Conservation (phyloP, 2,113 vertebrate species). For the Casuarius casuarius region DNA sequence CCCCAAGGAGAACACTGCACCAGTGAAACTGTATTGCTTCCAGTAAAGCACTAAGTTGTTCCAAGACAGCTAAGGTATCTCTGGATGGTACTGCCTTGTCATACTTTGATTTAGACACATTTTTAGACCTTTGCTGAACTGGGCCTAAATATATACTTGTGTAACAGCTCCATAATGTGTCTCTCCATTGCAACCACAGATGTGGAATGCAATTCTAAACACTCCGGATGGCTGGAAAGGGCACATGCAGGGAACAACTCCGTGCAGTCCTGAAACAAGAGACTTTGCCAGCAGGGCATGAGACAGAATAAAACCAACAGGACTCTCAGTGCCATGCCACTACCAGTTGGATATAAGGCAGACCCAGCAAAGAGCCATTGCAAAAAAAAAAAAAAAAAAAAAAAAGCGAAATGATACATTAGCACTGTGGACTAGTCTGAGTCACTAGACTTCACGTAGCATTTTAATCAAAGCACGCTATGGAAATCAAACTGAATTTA, state of each 20-base stretch:
- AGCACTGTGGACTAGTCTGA: background rate
- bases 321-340: background rate
- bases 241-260: background rate
- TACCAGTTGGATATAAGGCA: background rate
- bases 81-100: background rate
- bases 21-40: background rate
- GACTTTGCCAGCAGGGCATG: background rate
- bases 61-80: background rate
- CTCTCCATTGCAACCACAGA: background rate
- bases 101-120: background rate
- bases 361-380: background rate
- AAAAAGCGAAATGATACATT: background rate
- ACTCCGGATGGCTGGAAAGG: conserved; percentile 2
- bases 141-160: background rate
- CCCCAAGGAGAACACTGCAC: background rate
- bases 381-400: background rate
- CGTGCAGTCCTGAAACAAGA: background rate
- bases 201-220: background rate
- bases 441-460: background rate
- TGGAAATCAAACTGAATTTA: background rate
- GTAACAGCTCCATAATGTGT: background rate
- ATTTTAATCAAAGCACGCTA: background rate
- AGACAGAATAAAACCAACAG: background rate
- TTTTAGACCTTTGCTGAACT: background rate
- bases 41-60: background rate